Evolutionary conservation across 2,888 invertebrate species (phyloP).

Genomic region (Sinelater perroti): DNA sequence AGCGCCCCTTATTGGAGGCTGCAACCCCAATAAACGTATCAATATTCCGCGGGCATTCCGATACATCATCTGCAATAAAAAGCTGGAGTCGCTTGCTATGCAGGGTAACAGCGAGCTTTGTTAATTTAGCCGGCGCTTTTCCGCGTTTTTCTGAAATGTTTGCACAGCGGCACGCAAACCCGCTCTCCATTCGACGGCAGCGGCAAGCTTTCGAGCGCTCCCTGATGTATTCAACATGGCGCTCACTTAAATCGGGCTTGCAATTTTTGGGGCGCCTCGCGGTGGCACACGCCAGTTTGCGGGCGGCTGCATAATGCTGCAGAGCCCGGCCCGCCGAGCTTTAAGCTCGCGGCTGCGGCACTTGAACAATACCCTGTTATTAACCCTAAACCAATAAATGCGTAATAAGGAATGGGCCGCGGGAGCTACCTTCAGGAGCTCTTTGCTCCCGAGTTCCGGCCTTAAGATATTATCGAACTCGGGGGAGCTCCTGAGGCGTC

Average conservation of each 20-base stretch:
- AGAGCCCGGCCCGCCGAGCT: no score
- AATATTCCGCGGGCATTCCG: no score
- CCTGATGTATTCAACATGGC: constrained; percentile 6
- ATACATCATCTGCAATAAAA: no score
- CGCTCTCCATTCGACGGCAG: not conserved
- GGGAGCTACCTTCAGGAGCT: constrained; percentile 4
- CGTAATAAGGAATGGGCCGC: constrained; percentile 21
- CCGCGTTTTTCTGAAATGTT: constrained; percentile 2
- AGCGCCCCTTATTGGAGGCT: no score
- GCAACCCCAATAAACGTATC: no score
- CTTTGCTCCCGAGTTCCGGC: not conserved
- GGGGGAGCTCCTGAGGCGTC: not conserved
- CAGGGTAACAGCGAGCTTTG: constrained; percentile 1
- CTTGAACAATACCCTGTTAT: constrained; percentile 14
- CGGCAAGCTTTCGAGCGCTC: constrained; percentile 8
- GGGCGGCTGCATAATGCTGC: no score
- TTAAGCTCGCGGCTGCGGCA: constrained; percentile 15
- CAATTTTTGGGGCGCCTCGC: constrained; percentile 10
- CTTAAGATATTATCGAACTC: constrained; percentile 7
- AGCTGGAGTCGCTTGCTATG: no score
- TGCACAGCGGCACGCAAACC: constrained; percentile 18
- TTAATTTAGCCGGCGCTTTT: constrained; percentile 5
- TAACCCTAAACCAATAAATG: constrained; percentile 29
- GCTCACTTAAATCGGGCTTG: constrained; percentile 13
- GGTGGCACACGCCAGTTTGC: no score